Evolutionary conservation across 1,140 invertebrate genomes (phyloP).

Genomic region (Hyles vespertilio): DNA sequence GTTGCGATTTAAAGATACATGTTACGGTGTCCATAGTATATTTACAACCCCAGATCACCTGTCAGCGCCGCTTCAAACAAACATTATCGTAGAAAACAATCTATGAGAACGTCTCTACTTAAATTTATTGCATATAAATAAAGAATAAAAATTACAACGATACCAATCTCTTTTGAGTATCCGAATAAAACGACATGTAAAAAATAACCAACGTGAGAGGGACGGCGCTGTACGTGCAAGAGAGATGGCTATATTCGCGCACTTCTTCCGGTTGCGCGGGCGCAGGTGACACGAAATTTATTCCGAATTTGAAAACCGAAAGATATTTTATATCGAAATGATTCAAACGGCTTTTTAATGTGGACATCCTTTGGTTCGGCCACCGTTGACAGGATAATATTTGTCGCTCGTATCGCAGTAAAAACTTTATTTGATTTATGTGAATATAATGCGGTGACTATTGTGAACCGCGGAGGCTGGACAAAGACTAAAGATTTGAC

Average conservation of each 20-base stretch:
- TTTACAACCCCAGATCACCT: slow-evolving; percentile 34
- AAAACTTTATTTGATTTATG: slow-evolving; percentile 66
- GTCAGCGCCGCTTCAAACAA: slow-evolving; percentile 35
- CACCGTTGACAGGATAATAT: slow-evolving; percentile 69
- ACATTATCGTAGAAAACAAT: slow-evolving; percentile 43
- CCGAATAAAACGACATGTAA: slow-evolving; percentile 50
- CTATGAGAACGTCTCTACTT: slow-evolving; percentile 49
- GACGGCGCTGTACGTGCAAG: slow-evolving; percentile 34
- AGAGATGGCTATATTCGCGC: slow-evolving; percentile 27
- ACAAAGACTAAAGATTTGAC: slow-evolving; percentile 24
- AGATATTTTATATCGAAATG: slow-evolving; percentile 66
- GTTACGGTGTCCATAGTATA: neutral
- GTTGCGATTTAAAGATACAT: no score
- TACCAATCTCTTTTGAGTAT: slow-evolving; percentile 51
- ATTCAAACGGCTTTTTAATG: slow-evolving; percentile 73
- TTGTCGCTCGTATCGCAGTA: slow-evolving; percentile 52
- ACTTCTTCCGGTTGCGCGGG: slow-evolving; percentile 66
- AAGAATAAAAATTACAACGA: slow-evolving; percentile 63
- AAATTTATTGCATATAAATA: slow-evolving; percentile 70
- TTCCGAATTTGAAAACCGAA: slow-evolving; percentile 72
- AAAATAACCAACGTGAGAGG: slow-evolving; percentile 37
- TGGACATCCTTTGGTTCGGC: slow-evolving; percentile 66
- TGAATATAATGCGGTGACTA: slow-evolving; percentile 56
- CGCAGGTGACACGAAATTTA: slow-evolving; percentile 74
- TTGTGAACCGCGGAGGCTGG: slow-evolving; percentile 20